Evolutionary conservation across 2,888 invertebrate species (phyloP), one percentile per base, ranked within the genome.

Genomic region (Microdon myrmicae): DNA sequence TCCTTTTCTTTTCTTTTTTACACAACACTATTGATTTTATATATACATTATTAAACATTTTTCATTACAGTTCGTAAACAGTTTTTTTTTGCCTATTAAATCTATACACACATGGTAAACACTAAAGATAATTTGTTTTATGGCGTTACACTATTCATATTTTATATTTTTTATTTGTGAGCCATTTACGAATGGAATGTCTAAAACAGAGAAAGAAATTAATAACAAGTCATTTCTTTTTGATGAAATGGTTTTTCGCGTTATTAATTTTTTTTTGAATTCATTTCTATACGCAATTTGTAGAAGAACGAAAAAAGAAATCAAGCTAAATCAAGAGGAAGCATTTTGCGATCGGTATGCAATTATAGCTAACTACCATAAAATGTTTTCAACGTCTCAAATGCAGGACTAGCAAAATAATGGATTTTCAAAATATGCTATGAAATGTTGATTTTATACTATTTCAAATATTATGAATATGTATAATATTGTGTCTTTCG

Each of bases 181-280:
- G 58, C 64, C 64, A 58, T 64, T 64, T 58, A 64, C 64, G 64
- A 58, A 58, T 47, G 45, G 58, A 47, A 64, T 58, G 64, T 64
- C 64, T 64, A 64, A 53, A 64, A 64, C 64, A 64, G 58, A 64
- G 64, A 64, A 64, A 64, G 44, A 58, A 64, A 64, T 64, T 64
- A 64, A 64, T 64, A 64, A 64, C 32, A 64, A 53, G 64, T 58
- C 41, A 64, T 58, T 64, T 64, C 35, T 56, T 61, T 41, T 26
- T 23, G 34, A 47, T 64, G 58, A 64, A 64, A 64, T 47, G 51
- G 45, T 25, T 45, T 37, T 51, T 51, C 49, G 31, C 37, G 19
- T 53, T 53, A n/a, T n/a, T 39, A 28, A 23, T 43, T 54, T 19
- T 12, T 4, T 10, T 16, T 34, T 39, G 10, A 9, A 8, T 49